phyloP scores from a whole-genome alignment of 2,888 invertebrate genomes.

The Trachelus iudaicus region DNA sequence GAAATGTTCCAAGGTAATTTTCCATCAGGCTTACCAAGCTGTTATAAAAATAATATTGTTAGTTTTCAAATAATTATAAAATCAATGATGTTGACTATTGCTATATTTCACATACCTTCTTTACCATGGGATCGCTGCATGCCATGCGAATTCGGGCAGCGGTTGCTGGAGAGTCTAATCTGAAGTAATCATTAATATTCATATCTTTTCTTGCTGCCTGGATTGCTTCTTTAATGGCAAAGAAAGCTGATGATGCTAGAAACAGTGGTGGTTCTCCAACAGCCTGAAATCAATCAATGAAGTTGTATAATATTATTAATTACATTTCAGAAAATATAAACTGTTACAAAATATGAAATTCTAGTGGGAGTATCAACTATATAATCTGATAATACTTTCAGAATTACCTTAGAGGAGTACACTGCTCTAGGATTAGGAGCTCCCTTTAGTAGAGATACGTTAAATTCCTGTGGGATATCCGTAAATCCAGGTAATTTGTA shows the following conservation, averaged over 20 bases:
- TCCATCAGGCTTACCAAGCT: conserved; percentile 40
- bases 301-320: conserved; percentile 7
- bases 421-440: conserved; percentile 91
- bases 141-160: conserved; percentile 90
- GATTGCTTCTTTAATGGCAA: conserved; percentile 91
- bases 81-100: not conserved
- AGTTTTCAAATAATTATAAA: not conserved
- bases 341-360: not conserved
- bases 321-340: not conserved
- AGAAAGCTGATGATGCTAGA: conserved; percentile 87
- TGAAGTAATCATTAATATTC: conserved; percentile 72
- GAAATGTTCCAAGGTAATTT: conserved; percentile 38
- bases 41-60: conserved; percentile 1
- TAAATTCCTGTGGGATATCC: conserved; percentile 92
- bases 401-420: conserved; percentile 90
- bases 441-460: conserved; percentile 92
- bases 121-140: conserved; percentile 85
- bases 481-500: conserved; percentile 95
- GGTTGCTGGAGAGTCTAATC: conserved; percentile 87
- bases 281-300: conserved; percentile 72
- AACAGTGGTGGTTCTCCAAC: conserved; percentile 96
- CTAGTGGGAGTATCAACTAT: not conserved
- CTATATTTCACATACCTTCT: conserved; percentile 70
- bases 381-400: not conserved
- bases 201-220: conserved; percentile 80